These are phyloP conservation scores for Dorcus hopei DNA, from an alignment of 2,888 invertebrate species.

Conservation along the genomic window DNA sequence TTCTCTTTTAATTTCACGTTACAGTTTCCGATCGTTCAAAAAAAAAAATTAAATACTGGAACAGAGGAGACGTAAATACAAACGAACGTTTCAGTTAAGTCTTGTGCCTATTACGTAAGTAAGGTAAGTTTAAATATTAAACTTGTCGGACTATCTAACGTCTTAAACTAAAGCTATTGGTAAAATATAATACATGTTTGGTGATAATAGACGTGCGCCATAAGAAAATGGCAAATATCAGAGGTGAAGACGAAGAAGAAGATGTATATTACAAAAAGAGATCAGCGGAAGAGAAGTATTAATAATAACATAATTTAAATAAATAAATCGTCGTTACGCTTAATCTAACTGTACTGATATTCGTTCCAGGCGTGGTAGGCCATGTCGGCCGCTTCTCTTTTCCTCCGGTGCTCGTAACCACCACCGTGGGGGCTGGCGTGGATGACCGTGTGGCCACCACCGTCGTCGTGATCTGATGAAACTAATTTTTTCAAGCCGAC, in stretches of 20 bases:
- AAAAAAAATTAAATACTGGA: constrained; percentile 5
- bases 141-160: not conserved
- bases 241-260: not conserved
- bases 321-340: constrained; percentile 16
- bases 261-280: not conserved
- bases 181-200: constrained; percentile 1
- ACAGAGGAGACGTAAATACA: no score
- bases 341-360: constrained; percentile 35
- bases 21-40: constrained; percentile 2
- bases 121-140: constrained; percentile 13
- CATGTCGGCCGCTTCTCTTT: constrained; percentile 45
- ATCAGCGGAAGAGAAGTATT: not conserved
- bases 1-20: not conserved
- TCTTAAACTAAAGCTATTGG: constrained; percentile 1
- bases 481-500: constrained; percentile 71
- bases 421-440: constrained; percentile 50
- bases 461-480: constrained; percentile 53
- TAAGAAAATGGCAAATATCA: not conserved
- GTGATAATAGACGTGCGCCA: not conserved
- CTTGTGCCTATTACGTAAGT: not conserved
- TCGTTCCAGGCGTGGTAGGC: constrained; percentile 49
- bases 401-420: constrained; percentile 57
- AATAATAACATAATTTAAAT: constrained; percentile 5
- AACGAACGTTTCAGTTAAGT: not conserved
- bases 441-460: constrained; percentile 51